Conservation (phyloP, 2,113 vertebrate species). For the Peucedramus taeniatus region DNA sequence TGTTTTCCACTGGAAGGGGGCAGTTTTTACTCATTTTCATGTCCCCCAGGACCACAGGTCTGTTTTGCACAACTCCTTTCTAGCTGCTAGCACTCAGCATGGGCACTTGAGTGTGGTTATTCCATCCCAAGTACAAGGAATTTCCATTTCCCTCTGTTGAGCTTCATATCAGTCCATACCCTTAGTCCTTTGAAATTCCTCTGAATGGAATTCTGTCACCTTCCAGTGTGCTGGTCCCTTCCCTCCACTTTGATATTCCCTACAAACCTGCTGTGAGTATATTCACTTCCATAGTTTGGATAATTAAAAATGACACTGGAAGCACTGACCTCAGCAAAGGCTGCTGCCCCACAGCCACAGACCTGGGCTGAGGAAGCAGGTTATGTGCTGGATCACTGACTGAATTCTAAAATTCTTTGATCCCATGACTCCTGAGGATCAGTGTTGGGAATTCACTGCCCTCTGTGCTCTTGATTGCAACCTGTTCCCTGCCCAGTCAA, state of each 20-base stretch:
- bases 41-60: too few species aligned
- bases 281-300: background rate
- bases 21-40: background rate
- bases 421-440: background rate
- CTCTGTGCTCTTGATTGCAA: background rate
- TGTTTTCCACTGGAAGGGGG: background rate
- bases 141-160: background rate
- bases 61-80: background rate
- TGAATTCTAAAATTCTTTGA: background rate
- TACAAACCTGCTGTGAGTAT: background rate
- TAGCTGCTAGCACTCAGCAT: background rate
- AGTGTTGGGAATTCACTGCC: background rate
- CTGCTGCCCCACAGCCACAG: background rate
- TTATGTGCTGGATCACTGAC: background rate
- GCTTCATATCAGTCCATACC: background rate
- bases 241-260: background rate
- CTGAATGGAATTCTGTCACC: background rate
- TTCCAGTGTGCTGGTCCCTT: background rate
- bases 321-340: background rate
- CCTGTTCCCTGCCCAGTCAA: background rate
- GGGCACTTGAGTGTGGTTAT: background rate
- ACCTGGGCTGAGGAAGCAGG: background rate
- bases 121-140: background rate
- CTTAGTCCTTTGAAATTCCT: background rate
- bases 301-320: background rate